Evolutionary conservation across 2,888 invertebrate genomes (phyloP).

Genomic region (Sphaerophoria rueppellii): DNA sequence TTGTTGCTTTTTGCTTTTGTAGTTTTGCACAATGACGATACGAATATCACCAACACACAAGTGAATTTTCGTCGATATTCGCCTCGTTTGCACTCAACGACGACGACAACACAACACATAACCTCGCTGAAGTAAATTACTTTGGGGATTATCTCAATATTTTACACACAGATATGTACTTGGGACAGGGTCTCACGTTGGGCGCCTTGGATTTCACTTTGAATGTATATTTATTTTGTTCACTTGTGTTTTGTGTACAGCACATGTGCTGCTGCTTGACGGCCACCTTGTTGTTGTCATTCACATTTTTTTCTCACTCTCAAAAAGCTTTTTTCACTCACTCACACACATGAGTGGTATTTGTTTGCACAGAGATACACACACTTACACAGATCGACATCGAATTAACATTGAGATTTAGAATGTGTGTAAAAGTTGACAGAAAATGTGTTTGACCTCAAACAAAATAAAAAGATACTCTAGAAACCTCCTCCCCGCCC

Average conservation of each 20-base stretch:
- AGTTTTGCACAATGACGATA: slow-evolving; percentile 36
- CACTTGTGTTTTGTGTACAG: slow-evolving; percentile 4
- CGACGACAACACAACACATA: slow-evolving; percentile 34
- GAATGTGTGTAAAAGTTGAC: slow-evolving; percentile 31
- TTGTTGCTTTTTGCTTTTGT: slow-evolving; percentile 32
- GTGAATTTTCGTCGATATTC: slow-evolving; percentile 4
- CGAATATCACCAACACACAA: slow-evolving; percentile 19
- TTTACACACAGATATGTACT: slow-evolving; percentile 35
- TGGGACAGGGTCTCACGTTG: slow-evolving; percentile 24
- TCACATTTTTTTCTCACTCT: slow-evolving; percentile 28
- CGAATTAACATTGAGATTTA: neutral
- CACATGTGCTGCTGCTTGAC: slow-evolving; percentile 47
- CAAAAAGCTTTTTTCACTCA: slow-evolving; percentile 44
- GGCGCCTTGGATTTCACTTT: slow-evolving; percentile 49
- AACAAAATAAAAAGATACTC: slow-evolving; percentile 74
- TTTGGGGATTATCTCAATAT: slow-evolving; percentile 46
- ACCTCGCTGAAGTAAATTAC: slow-evolving; percentile 66
- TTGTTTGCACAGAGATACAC: neutral
- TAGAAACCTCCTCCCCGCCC: slow-evolving; percentile 1
- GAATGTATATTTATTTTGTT: slow-evolving; percentile 38
- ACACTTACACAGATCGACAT: slow-evolving; percentile 44
- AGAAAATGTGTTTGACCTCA: slow-evolving; percentile 77
- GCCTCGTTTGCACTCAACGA: slow-evolving; percentile 23
- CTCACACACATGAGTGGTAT: slow-evolving; percentile 20
- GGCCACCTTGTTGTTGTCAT: neutral